Conservation (phyloP, 2,797 vertebrate genomes). For the Lophotriccus pileatus region DNA sequence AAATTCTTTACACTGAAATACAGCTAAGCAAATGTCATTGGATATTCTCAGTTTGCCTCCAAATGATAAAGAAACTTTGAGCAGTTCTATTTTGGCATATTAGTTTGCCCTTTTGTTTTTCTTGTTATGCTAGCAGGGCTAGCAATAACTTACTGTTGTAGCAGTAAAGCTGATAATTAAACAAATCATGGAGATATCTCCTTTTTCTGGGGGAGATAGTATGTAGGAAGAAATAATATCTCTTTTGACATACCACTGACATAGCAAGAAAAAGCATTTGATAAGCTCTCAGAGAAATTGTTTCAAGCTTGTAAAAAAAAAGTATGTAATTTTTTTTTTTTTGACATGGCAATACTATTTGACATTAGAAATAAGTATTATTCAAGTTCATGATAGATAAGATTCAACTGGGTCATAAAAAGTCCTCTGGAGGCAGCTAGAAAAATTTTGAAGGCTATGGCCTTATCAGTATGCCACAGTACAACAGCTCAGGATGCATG, state of each 20-base stretch:
- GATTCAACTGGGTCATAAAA: neutral
- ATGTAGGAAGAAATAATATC: neutral
- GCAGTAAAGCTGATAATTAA: neutral
- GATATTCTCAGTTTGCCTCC: neutral
- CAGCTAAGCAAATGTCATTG: neutral
- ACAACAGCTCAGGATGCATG: neutral
- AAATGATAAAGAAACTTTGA: neutral
- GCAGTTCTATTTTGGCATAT: neutral
- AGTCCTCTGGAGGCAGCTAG: neutral
- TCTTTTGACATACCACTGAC: neutral
- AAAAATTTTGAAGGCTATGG: neutral
- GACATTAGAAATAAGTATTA: neutral
- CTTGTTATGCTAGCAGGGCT: neutral
- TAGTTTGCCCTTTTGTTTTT: neutral
- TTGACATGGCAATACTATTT: neutral
- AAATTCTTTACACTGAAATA: neutral
- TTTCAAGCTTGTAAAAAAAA: neutral
- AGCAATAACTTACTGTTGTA: neutral
- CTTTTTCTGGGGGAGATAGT: fast-evolving
- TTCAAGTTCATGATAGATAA: neutral
- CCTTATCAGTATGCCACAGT: neutral
- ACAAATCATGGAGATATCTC: neutral
- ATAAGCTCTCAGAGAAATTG: neutral
- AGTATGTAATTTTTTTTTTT: neutral
- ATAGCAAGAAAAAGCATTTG: neutral